Evolutionary conservation across 2,113 vertebrate genomes (phyloP).

Genomic region (Synodontis membranacea): DNA sequence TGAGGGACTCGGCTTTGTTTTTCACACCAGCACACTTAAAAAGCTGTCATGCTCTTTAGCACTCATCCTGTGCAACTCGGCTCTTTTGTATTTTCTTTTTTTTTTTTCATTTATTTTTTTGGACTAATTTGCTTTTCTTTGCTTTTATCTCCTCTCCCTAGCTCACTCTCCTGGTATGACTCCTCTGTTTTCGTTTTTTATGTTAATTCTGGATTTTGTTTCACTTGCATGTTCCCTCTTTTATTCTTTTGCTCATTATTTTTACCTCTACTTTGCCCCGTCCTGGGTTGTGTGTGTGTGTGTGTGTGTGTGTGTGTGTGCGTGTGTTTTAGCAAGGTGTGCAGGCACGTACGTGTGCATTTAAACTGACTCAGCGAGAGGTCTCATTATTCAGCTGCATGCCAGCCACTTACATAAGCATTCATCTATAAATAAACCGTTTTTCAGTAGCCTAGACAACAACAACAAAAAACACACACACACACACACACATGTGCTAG

Average conservation of each 20-base stretch:
- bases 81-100: conserved; percentile 50
- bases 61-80: conserved; percentile 43
- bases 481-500: neutral
- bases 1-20: conserved; percentile 51
- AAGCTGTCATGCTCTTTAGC: conserved; percentile 50
- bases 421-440: conserved; percentile 37
- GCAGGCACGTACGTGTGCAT: conserved; percentile 15
- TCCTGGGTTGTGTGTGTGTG: neutral
- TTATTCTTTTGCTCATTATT: conserved; percentile 48
- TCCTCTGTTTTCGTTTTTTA: neutral
- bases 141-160: conserved; percentile 56
- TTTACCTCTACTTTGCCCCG: neutral
- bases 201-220: conserved; percentile 10
- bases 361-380: conserved; percentile 55
- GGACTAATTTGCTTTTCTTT: conserved; percentile 54
- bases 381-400: conserved; percentile 74
- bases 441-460: conserved; percentile 17
- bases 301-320: conserved; percentile 14
- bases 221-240: neutral
- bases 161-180: neutral
- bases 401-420: conserved; percentile 67
- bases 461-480: neutral
- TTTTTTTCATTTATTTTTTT: conserved; percentile 49
- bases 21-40: conserved; percentile 30
- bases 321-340: conserved; percentile 8